phyloP scores from a whole-genome alignment of 2,888 invertebrate species.

The Xanthorhoe designata region DNA sequence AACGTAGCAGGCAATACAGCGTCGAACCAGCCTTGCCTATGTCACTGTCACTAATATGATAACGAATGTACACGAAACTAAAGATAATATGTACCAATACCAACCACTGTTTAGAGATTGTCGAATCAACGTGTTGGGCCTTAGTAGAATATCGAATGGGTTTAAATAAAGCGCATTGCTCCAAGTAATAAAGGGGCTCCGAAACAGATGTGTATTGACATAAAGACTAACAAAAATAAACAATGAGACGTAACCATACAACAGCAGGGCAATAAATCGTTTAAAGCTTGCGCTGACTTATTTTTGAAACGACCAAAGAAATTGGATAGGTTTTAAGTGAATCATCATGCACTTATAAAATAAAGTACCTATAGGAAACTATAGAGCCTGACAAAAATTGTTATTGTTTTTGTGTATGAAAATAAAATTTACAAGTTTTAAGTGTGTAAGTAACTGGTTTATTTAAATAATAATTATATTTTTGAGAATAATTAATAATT shows the following conservation, averaged over 20 bases:
- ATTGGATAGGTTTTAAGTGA: slow-evolving; percentile 7
- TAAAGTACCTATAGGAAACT: not conserved
- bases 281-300: slow-evolving; percentile 23
- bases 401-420: not conserved
- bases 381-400: not conserved
- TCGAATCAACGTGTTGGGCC: not conserved
- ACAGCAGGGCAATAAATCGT: slow-evolving; percentile 57
- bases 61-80: slow-evolving; percentile 77
- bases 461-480: too few species aligned
- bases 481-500: too few species aligned
- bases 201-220: slow-evolving; percentile 71
- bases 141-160: slow-evolving; percentile 28
- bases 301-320: slow-evolving; percentile 16
- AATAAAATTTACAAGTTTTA: too few species aligned
- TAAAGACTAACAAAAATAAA: slow-evolving; percentile 66
- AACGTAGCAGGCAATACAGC: slow-evolving; percentile 59
- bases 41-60: slow-evolving; percentile 78
- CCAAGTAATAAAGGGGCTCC: slow-evolving; percentile 53
- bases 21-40: slow-evolving; percentile 74
- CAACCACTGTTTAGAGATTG: slow-evolving; percentile 9
- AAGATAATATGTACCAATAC: slow-evolving; percentile 48
- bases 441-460: too few species aligned
- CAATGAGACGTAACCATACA: slow-evolving; percentile 56
- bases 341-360: not conserved
- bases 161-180: slow-evolving; percentile 52